phyloP scores from a whole-genome alignment of 2,888 invertebrate genomes.

The Orthosia cruda region DNA sequence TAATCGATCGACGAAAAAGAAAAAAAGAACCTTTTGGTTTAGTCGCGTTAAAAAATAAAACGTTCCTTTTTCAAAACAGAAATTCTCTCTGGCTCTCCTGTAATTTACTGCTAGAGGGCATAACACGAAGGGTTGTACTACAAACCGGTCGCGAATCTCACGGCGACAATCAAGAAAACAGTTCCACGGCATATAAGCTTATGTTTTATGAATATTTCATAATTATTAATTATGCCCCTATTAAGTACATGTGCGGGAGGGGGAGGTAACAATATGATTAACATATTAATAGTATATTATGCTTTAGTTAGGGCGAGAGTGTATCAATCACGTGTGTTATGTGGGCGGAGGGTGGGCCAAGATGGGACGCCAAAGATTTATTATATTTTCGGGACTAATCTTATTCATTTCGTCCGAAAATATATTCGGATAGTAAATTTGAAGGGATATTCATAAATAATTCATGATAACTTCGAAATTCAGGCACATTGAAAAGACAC shows the following conservation, averaged over 20 bases:
- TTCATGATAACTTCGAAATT: conserved; percentile 24
- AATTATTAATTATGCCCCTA: conserved; percentile 67
- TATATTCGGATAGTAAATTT: conserved; percentile 26
- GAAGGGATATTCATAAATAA: conserved; percentile 42
- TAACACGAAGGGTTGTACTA: conserved; percentile 15
- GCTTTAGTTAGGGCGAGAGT: conserved; percentile 33
- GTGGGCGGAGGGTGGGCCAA: not conserved
- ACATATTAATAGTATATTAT: conserved; percentile 67
- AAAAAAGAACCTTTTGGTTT: too few species aligned
- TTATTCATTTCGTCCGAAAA: conserved; percentile 23
- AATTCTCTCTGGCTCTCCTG: not conserved
- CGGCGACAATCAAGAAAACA: conserved; percentile 43
- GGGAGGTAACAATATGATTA: conserved; percentile 63
- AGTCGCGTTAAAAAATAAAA: conserved; percentile 6
- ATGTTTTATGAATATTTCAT: conserved; percentile 81
- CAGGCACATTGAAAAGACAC: conserved; percentile 22
- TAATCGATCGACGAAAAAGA: not conserved
- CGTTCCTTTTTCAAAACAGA: conserved; percentile 4
- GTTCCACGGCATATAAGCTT: conserved; percentile 61
- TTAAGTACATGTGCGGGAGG: conserved; percentile 44
- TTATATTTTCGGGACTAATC: conserved; percentile 22
- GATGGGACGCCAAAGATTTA: conserved; percentile 42
- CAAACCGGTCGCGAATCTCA: conserved; percentile 34
- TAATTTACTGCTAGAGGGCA: conserved; percentile 24
- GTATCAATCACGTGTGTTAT: conserved; percentile 40